phyloP scores from a whole-genome alignment of 1,140 invertebrate species.

The Drosophila santomea region DNA sequence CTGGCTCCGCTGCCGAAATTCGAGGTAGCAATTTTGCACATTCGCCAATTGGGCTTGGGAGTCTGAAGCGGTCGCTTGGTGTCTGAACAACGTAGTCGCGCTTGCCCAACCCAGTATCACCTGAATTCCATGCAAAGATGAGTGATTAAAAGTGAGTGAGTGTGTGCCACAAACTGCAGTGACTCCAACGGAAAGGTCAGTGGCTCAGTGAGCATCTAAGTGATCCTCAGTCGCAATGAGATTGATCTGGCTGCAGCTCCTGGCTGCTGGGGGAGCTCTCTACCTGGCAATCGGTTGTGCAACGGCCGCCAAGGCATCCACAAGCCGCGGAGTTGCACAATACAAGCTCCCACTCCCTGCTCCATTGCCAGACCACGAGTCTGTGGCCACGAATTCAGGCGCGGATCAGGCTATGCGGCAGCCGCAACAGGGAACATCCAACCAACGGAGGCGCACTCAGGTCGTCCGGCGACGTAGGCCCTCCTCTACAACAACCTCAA shows the following conservation, averaged over 20 bases:
- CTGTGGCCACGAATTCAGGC: conserved; percentile 15
- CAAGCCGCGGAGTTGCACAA: conserved; percentile 65
- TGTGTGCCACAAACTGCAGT: conserved; percentile 29
- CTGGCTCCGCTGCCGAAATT: conserved; percentile 52
- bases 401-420: conserved; percentile 21
- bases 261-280: conserved; percentile 46
- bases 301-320: conserved; percentile 56
- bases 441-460: conserved; percentile 58
- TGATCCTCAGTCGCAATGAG: conserved; percentile 50
- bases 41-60: conserved; percentile 61
- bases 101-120: conserved; percentile 15
- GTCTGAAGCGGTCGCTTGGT: conserved; percentile 57
- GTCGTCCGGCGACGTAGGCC: conserved; percentile 61
- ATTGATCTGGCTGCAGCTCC: conserved; percentile 57
- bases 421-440: conserved; percentile 14
- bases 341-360: conserved; percentile 59
- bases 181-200: conserved; percentile 29
- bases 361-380: conserved; percentile 25
- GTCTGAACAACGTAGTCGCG: conserved; percentile 58
- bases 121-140: conserved; percentile 11
- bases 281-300: conserved; percentile 59
- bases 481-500: conserved; percentile 6
- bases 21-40: conserved; percentile 60
- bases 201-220: conserved; percentile 32
- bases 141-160: conserved; percentile 37